Evolutionary conservation across 2,888 invertebrate species (phyloP).

Genomic region (Aphodius granarius): DNA sequence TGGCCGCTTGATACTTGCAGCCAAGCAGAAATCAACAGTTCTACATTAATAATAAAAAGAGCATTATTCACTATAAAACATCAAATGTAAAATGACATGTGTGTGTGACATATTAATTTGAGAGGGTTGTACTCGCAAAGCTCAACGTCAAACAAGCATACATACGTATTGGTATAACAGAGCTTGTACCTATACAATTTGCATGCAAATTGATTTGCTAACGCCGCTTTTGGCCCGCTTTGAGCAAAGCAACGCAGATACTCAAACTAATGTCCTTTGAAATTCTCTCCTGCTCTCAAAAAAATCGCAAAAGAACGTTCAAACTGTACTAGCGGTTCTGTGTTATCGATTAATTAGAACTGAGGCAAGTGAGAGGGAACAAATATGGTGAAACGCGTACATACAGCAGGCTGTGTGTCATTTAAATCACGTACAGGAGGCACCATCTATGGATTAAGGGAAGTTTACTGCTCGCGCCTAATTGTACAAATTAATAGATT

Average conservation of each 20-base stretch:
- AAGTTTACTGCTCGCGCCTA: conserved; percentile 11
- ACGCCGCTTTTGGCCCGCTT: background rate
- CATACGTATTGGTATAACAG: background rate
- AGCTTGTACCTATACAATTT: background rate
- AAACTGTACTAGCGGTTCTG: background rate
- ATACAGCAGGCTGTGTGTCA: background rate
- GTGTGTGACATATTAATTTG: background rate
- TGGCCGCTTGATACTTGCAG: too few species aligned
- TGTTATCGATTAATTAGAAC: background rate
- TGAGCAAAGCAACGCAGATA: background rate
- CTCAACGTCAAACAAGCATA: background rate
- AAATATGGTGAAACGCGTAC: background rate
- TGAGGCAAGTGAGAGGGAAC: background rate
- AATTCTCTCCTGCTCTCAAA: background rate
- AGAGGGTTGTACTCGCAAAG: background rate
- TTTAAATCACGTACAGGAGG: conserved; percentile 6
- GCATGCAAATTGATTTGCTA: background rate
- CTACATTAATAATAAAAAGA: too few species aligned
- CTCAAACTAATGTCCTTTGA: background rate
- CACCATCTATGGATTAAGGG: conserved; percentile 6
- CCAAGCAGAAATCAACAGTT: too few species aligned
- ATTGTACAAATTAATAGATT: conserved; percentile 15
- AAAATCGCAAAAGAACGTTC: background rate
- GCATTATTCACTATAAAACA: too few species aligned
- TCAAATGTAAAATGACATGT: background rate